Evolutionary conservation across 2,797 vertebrate species (phyloP).

Genomic region (Microhierax caerulescens): DNA sequence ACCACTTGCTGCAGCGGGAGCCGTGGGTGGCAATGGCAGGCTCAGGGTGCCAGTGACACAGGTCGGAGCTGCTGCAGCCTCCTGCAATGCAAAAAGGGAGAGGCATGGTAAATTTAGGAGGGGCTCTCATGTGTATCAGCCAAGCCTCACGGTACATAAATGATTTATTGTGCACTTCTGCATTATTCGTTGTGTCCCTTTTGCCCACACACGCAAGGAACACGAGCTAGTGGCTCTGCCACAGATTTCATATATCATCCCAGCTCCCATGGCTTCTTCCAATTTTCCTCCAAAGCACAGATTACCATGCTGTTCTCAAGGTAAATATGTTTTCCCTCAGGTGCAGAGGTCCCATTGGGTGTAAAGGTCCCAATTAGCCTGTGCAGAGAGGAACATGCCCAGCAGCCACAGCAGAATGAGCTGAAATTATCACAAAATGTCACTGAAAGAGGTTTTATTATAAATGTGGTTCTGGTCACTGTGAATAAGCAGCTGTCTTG

Average conservation of each 20-base stretch:
- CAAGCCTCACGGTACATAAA: not conserved
- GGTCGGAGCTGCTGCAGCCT: not conserved
- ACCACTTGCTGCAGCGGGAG: not conserved
- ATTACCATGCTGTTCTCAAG: not conserved
- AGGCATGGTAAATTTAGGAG: not conserved
- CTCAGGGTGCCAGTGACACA: rapidly evolving
- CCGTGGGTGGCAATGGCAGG: rapidly evolving
- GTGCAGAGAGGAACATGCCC: not conserved
- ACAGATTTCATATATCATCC: not conserved
- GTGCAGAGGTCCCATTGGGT: not conserved
- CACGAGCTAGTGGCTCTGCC: not conserved
- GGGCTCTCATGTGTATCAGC: not conserved
- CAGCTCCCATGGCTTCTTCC: not conserved
- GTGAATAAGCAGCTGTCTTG: not conserved
- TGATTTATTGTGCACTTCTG: not conserved
- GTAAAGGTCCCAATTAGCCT: not conserved
- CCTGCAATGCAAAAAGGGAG: not conserved
- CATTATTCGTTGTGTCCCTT: not conserved
- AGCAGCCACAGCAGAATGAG: not conserved
- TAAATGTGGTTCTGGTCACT: not conserved
- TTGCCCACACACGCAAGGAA: not conserved
- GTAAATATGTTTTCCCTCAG: not conserved
- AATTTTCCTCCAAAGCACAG: not conserved
- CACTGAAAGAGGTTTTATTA: not conserved
- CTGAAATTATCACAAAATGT: not conserved